phyloP scores from a whole-genome alignment of 1,140 invertebrate species.

The Zaprionus inermis region DNA sequence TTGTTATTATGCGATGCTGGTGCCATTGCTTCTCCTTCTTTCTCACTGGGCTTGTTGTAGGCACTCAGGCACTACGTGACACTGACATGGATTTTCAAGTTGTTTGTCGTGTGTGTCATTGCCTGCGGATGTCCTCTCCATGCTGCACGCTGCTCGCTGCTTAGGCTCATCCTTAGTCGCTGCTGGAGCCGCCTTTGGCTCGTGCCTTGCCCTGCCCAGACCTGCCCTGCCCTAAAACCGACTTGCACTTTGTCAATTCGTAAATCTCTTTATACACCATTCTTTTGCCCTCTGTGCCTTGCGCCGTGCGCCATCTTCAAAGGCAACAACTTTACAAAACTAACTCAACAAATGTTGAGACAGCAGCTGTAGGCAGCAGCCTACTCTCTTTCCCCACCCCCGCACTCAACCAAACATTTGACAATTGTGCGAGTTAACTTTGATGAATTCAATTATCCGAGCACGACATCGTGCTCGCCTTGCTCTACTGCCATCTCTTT shows the following conservation, averaged over 20 bases:
- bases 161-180: conserved; percentile 51
- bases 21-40: conserved; percentile 33
- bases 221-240: conserved; percentile 49
- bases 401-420: conserved; percentile 36
- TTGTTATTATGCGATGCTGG: conserved; percentile 43
- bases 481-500: conserved; percentile 22
- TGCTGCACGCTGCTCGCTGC: conserved; percentile 10
- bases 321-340: conserved; percentile 71
- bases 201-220: conserved; percentile 40
- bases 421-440: conserved; percentile 81
- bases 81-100: conserved; percentile 82
- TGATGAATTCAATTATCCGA: conserved; percentile 81
- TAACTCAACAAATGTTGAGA: conserved; percentile 60
- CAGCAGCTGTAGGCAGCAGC: conserved; percentile 17
- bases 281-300: conserved; percentile 44
- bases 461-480: conserved; percentile 44
- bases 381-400: neutral
- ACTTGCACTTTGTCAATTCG: conserved; percentile 80
- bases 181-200: conserved; percentile 4
- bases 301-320: conserved; percentile 62
- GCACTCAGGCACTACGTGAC: conserved; percentile 76
- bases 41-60: conserved; percentile 55
- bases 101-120: conserved; percentile 57
- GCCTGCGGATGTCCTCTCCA: conserved; percentile 58
- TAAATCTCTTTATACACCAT: conserved; percentile 77